Evolutionary conservation across 2,888 invertebrate species (phyloP).

Genomic region (Nephrotoma flavescens): DNA sequence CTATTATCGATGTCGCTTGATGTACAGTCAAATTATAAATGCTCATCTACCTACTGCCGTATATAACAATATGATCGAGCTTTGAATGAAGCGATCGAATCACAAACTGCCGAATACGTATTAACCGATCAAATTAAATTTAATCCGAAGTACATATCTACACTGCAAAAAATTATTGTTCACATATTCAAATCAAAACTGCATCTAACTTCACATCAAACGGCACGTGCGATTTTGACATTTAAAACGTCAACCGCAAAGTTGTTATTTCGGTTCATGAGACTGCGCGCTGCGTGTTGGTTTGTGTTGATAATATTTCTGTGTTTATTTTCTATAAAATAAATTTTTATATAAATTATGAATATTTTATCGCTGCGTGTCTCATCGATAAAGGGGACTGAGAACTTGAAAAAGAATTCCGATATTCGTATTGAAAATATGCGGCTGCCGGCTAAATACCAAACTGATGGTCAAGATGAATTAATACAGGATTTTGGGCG

Average conservation of each 20-base stretch:
- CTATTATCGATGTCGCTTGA: too few species aligned
- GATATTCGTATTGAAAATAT: slow-evolving; percentile 17
- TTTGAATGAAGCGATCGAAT: too few species aligned
- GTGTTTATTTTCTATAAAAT: not conserved
- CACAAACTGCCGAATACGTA: too few species aligned
- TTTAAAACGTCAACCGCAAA: not conserved
- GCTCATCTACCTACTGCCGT: too few species aligned
- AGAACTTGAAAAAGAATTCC: slow-evolving; percentile 20
- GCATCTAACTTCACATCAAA: not conserved
- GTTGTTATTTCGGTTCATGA: not conserved
- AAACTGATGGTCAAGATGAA: not conserved
- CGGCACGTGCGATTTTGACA: not conserved
- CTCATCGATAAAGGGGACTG: slow-evolving; percentile 20
- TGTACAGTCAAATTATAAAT: too few species aligned
- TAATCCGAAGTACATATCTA: not conserved
- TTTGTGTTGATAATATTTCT: not conserved
- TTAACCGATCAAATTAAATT: too few species aligned
- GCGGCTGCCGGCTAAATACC: not conserved
- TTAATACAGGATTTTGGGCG: slow-evolving; percentile 15
- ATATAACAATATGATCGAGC: too few species aligned
- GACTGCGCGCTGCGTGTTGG: not conserved
- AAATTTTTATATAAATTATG: slow-evolving; percentile 13
- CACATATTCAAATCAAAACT: not conserved
- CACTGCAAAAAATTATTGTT: not conserved
- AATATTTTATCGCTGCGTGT: slow-evolving; percentile 21